Conservation (phyloP, 2,888 invertebrate genomes). For the Mesoligia furuncula region DNA sequence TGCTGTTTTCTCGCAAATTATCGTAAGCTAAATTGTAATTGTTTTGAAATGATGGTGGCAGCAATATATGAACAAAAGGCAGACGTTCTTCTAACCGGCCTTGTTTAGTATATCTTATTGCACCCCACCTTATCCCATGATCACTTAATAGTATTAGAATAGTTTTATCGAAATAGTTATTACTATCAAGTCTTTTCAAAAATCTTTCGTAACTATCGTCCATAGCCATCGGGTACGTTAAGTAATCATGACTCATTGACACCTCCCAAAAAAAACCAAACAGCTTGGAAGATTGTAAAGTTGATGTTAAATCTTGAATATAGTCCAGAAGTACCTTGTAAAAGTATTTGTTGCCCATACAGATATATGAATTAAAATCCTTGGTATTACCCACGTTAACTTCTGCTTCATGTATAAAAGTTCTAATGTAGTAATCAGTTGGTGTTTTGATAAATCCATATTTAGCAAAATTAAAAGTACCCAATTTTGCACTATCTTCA, state of each 20-base stretch:
- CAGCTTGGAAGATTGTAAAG: slow-evolving; percentile 91
- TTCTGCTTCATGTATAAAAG: slow-evolving; percentile 93
- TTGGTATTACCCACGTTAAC: slow-evolving; percentile 91
- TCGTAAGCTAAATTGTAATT: slow-evolving; percentile 91
- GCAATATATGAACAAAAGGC: slow-evolving; percentile 93
- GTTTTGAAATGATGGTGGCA: slow-evolving; percentile 93
- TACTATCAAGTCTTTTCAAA: slow-evolving; percentile 88
- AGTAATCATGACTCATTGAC: slow-evolving; percentile 95
- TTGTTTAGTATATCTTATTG: slow-evolving; percentile 95
- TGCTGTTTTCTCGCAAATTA: slow-evolving; percentile 92
- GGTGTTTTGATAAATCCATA: slow-evolving; percentile 94
- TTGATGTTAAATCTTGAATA: slow-evolving; percentile 91
- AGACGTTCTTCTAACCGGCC: slow-evolving; percentile 96
- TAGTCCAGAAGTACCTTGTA: slow-evolving; percentile 94
- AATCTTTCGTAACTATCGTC: slow-evolving; percentile 92
- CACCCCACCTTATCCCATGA: slow-evolving; percentile 97
- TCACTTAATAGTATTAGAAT: slow-evolving; percentile 95
- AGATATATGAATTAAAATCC: slow-evolving; percentile 92
- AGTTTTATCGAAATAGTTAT: slow-evolving; percentile 92
- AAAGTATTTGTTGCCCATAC: slow-evolving; percentile 93
- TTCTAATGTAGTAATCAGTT: slow-evolving; percentile 95
- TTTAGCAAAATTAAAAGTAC: slow-evolving; percentile 95
- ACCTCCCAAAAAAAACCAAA: slow-evolving; percentile 97
- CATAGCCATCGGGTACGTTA: slow-evolving; percentile 94
- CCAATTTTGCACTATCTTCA: slow-evolving; percentile 95